A percentile compares a stretch with the other conserved stretches of the same genome.
Evolutionary conservation across 2,888 invertebrate species (phyloP).

Genomic region (Neoitamus cyanurus): DNA sequence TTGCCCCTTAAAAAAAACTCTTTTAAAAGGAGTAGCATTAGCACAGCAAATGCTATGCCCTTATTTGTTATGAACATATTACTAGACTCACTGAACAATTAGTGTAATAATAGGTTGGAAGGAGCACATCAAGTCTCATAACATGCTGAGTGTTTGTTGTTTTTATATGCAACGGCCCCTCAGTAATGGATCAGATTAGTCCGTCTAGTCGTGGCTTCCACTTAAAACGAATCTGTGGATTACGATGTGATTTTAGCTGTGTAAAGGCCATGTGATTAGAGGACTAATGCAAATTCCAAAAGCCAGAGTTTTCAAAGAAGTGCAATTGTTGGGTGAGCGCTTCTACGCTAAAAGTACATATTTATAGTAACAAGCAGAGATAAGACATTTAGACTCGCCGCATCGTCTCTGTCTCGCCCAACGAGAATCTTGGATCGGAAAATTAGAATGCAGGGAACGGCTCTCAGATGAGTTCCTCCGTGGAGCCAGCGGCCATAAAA

Average conservation of each 20-base stretch:
- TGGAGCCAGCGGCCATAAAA: slow-evolving; percentile 16
- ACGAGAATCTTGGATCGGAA: neutral
- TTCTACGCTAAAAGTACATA: neutral
- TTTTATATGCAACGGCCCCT: no score
- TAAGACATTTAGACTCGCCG: neutral
- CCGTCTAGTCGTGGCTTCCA: no score
- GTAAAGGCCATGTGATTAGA: neutral
- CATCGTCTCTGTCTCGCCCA: neutral
- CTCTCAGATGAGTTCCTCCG: neutral
- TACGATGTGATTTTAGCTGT: neutral
- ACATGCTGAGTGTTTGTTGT: no score
- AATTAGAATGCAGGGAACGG: slow-evolving; percentile 13
- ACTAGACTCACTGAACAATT: no score
- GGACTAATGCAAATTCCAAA: neutral
- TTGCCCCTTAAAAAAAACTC: no score
- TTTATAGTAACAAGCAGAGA: neutral
- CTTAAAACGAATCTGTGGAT: no score
- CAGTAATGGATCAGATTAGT: no score
- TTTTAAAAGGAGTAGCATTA: no score
- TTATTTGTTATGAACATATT: no score
- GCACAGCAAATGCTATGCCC: no score
- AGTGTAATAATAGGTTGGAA: no score
- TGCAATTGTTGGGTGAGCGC: neutral
- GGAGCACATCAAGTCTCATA: no score
- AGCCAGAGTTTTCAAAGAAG: neutral